Conservation (phyloP, 2,888 invertebrate genomes). For the Noctua janthina region DNA sequence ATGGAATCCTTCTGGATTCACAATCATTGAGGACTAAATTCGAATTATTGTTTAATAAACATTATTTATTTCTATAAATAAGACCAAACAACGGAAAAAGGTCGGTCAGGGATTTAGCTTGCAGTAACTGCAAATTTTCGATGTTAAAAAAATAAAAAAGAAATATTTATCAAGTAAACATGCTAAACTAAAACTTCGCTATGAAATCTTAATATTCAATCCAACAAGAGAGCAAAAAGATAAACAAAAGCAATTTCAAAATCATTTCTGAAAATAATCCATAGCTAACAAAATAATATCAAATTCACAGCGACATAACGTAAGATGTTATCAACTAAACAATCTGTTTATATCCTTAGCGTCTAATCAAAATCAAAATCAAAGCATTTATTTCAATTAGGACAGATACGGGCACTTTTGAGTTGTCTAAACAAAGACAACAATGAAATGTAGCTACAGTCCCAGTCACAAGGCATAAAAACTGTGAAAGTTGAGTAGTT, state of each 20-base stretch:
- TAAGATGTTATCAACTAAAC: neutral
- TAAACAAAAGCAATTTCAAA: neutral
- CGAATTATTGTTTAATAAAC: neutral
- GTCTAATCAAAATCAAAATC: neutral
- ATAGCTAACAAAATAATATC: neutral
- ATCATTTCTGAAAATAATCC: neutral
- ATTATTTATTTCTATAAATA: constrained; percentile 11
- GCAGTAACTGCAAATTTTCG: neutral
- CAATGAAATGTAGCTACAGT: too few relatives aligned
- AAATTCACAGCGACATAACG: neutral
- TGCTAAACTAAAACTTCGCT: neutral
- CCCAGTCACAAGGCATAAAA: too few relatives aligned
- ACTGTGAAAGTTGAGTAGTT: too few relatives aligned
- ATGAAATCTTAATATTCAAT: neutral
- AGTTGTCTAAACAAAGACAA: too few relatives aligned
- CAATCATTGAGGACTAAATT: constrained; percentile 21
- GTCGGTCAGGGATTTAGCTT: neutral
- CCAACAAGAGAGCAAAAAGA: neutral
- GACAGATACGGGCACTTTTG: too few relatives aligned
- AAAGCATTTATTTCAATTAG: too few relatives aligned
- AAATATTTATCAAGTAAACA: neutral
- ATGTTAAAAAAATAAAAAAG: too few relatives aligned
- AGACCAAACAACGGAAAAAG: neutral
- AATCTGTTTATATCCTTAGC: neutral
- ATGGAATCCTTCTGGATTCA: constrained; percentile 37